Conservation (phyloP, 2,797 vertebrate species). For the Rhabdomys pumilio region DNA sequence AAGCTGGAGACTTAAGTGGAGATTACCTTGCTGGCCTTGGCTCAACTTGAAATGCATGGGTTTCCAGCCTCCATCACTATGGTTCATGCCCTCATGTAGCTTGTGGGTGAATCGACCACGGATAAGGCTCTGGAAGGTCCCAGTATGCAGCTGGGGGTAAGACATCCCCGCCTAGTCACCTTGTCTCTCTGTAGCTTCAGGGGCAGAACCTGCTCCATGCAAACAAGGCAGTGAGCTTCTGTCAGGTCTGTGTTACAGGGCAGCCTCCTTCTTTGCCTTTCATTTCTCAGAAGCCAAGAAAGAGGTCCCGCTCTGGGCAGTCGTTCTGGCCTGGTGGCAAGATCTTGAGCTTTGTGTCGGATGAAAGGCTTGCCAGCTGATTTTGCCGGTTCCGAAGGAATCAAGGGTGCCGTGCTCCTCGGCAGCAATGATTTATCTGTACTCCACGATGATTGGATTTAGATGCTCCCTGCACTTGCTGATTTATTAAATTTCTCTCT, state of each 20-base stretch:
- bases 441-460: slow-evolving; percentile 79
- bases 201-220: slow-evolving; percentile 78
- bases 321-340: background rate
- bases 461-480: slow-evolving; percentile 75
- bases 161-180: slow-evolving; percentile 62
- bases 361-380: slow-evolving; percentile 37
- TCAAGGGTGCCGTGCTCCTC: slow-evolving; percentile 66
- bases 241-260: slow-evolving; percentile 85
- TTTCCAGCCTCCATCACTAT: background rate
- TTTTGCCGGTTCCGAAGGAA: slow-evolving; percentile 75
- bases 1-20: background rate
- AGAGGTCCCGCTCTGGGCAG: slow-evolving; percentile 82
- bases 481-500: slow-evolving; percentile 80
- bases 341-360: background rate
- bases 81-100: background rate
- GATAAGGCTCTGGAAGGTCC: slow-evolving; percentile 64
- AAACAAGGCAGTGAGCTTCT: slow-evolving; percentile 86
- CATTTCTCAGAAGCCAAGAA: slow-evolving; percentile 83
- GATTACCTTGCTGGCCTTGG: slow-evolving; percentile 1
- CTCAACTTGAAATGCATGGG: background rate
- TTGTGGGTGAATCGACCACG: slow-evolving; percentile 68
- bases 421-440: slow-evolving; percentile 81
- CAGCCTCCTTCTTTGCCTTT: slow-evolving; percentile 85
- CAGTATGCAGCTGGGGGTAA: slow-evolving; percentile 49
- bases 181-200: slow-evolving; percentile 71